Evolutionary conservation across 2,797 vertebrate genomes (phyloP).

Genomic region (Danio tinwini): DNA sequence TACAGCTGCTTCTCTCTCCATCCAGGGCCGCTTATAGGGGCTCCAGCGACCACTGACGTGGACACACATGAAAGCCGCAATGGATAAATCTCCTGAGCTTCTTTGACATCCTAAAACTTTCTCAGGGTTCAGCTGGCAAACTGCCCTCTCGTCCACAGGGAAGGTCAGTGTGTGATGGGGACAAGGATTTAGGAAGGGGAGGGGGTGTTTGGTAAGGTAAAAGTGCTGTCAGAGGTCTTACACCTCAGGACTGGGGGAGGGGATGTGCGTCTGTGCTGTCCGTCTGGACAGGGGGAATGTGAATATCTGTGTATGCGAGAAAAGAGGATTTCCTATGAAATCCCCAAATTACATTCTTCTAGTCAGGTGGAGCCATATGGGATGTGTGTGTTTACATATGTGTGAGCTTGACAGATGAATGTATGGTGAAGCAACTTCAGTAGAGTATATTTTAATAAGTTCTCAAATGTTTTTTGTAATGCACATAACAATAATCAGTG

Average conservation of each 20-base stretch:
- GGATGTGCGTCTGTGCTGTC: constrained; percentile 16
- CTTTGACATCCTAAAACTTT: constrained; percentile 54
- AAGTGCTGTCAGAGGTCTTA: constrained; percentile 9
- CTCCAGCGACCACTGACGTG: constrained; percentile 56
- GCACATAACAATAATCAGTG: background rate
- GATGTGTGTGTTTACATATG: background rate
- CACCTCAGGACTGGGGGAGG: constrained; percentile 18
- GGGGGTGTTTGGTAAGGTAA: constrained; percentile 27
- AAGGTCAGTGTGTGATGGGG: constrained; percentile 31
- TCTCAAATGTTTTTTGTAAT: background rate
- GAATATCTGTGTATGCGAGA: background rate
- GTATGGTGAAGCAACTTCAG: background rate
- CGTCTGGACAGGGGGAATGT: background rate
- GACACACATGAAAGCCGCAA: constrained; percentile 61
- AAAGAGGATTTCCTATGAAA: background rate
- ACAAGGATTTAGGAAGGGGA: constrained; percentile 24
- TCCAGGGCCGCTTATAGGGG: constrained; percentile 37
- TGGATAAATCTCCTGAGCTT: constrained; percentile 55
- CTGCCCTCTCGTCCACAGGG: constrained; percentile 46
- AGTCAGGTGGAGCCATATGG: constrained; percentile 15
- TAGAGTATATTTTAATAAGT: no score
- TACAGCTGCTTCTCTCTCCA: constrained; percentile 63
- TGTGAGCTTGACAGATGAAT: background rate
- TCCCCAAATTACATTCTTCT: background rate
- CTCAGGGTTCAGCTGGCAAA: constrained; percentile 63